Conservation (phyloP, 2,113 vertebrate genomes). For the Diadophis punctatus region DNA sequence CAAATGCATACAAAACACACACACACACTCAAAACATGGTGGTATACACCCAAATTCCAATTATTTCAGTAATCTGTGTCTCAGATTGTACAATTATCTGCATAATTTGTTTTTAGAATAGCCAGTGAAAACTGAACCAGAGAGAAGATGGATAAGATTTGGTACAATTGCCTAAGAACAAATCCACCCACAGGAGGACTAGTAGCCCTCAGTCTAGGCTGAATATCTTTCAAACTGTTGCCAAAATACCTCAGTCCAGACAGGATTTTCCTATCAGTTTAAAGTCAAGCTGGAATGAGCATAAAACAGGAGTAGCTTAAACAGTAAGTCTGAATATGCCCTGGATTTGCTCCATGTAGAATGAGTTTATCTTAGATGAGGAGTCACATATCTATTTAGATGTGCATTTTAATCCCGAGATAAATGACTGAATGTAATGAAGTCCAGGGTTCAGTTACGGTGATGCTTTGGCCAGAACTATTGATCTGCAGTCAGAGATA, state of each 20-base stretch:
- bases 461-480: background rate
- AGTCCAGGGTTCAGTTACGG: background rate
- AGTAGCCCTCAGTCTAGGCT: background rate
- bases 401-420: background rate
- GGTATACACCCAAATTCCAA: background rate
- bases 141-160: background rate
- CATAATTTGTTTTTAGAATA: background rate
- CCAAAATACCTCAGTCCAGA: background rate
- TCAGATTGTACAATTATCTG: background rate
- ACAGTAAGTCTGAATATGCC: background rate
- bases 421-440: background rate
- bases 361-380: background rate
- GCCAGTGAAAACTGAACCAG: background rate
- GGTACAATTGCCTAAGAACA: background rate
- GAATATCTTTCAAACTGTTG: background rate
- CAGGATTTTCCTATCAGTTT: background rate
- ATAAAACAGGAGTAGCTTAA: background rate
- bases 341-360: background rate
- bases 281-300: background rate
- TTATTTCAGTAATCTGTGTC: background rate
- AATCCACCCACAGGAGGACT: background rate
- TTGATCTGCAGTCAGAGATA: background rate
- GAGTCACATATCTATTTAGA: background rate
- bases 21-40: background rate
- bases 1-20: background rate